These are phyloP conservation scores for Perithous albicinctus DNA, from an alignment of 2,888 invertebrate genomes.

Conservation along the genomic window DNA sequence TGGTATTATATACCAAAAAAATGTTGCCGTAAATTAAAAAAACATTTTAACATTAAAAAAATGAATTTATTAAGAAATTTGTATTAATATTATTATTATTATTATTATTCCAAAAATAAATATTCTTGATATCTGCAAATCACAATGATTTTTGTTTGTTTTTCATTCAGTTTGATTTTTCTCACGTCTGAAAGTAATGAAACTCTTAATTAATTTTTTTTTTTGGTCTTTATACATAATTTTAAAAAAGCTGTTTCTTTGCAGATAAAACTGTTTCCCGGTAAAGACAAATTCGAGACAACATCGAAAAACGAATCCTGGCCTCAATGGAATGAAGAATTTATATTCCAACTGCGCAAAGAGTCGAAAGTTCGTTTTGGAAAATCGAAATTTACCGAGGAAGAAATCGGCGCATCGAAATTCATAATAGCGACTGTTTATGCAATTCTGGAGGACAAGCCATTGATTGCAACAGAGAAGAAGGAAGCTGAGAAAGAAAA, in stretches of 20 bases:
- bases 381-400: slow-evolving; percentile 86
- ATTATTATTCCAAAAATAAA: no score
- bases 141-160: no score
- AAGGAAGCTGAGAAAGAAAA: slow-evolving; percentile 80
- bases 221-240: no score
- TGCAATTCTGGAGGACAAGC: slow-evolving; percentile 88
- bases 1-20: no score
- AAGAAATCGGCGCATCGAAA: slow-evolving; percentile 87
- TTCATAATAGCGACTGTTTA: slow-evolving; percentile 90
- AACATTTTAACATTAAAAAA: no score
- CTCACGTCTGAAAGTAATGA: no score
- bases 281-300: slow-evolving; percentile 91
- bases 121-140: no score
- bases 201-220: no score
- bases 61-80: no score
- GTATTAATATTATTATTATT: no score
- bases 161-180: no score
- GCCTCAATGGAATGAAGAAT: slow-evolving; percentile 93
- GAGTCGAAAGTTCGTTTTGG: slow-evolving; percentile 84
- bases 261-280: slow-evolving; percentile 91
- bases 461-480: slow-evolving; percentile 82
- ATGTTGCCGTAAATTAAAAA: no score
- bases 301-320: slow-evolving; percentile 90
- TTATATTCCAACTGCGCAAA: slow-evolving; percentile 89
- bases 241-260: slow-evolving; percentile 20